Evolutionary conservation across 2,888 invertebrate genomes (phyloP).

Genomic region (Tryphoninae sp.): DNA sequence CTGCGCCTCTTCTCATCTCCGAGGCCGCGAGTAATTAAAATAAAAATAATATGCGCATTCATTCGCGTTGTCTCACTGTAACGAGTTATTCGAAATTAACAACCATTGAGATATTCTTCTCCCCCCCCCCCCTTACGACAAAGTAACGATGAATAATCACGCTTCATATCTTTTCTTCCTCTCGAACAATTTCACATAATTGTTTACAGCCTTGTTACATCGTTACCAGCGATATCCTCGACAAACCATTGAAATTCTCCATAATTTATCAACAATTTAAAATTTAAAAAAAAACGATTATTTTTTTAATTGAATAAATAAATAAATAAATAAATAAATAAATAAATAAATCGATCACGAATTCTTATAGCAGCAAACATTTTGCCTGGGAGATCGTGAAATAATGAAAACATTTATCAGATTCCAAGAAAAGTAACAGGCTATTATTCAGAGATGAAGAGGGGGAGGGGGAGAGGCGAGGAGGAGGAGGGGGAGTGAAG

Average conservation of each 20-base stretch:
- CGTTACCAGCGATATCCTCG: too few relatives aligned
- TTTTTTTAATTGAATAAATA: not conserved
- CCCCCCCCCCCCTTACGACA: too few relatives aligned
- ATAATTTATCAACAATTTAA: not conserved
- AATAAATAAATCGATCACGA: not conserved
- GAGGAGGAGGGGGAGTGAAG: too few relatives aligned
- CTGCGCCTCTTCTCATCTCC: not conserved
- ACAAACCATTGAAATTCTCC: too few relatives aligned
- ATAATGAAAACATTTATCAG: conserved; percentile 36
- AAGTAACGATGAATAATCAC: too few relatives aligned
- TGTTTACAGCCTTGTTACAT: too few relatives aligned
- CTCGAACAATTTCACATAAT: too few relatives aligned
- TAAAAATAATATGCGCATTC: not conserved
- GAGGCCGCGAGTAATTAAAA: not conserved
- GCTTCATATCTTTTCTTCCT: too few relatives aligned
- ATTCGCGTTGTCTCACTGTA: too few relatives aligned
- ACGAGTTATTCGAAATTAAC: too few relatives aligned
- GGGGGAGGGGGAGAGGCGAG: not conserved
- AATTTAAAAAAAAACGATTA: not conserved
- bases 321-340: not conserved
- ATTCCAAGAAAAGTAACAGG: conserved; percentile 7
- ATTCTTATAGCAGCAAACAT: not conserved
- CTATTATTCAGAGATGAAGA: conserved; percentile 19
- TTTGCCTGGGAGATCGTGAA: not conserved
- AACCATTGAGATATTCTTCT: too few relatives aligned